A percentile compares a stretch with the other conserved stretches of the same genome.
Conservation (phyloP, 2,797 vertebrate species). For the Gymnoscopelus braueri region DNA sequence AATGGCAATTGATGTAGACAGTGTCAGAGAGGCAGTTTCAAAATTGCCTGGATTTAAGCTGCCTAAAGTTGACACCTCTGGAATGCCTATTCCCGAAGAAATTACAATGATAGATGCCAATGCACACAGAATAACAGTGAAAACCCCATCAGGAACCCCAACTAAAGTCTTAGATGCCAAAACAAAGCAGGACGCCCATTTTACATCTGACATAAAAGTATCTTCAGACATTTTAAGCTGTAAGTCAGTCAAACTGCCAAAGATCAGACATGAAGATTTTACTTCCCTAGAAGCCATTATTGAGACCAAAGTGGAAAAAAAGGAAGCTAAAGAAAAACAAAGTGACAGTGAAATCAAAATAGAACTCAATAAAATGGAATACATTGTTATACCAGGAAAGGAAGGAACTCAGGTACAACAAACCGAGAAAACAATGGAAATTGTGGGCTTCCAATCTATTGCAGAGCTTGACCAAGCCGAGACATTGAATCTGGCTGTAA, state of each 20-base stretch:
- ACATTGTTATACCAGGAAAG: slow-evolving; percentile 48
- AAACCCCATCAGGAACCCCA: slow-evolving; percentile 62
- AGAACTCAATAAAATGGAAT: slow-evolving; percentile 60
- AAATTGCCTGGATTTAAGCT: slow-evolving; percentile 82
- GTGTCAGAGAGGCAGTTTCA: slow-evolving; percentile 82
- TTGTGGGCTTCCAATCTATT: slow-evolving; percentile 9
- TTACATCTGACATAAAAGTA: slow-evolving; percentile 38
- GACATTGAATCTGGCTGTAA: not conserved
- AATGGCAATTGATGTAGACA: slow-evolving; percentile 77
- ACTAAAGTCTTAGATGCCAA: slow-evolving; percentile 69
- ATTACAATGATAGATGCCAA: slow-evolving; percentile 80
- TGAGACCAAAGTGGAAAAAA: slow-evolving; percentile 55
- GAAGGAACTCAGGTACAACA: slow-evolving; percentile 19
- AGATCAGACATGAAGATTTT: slow-evolving; percentile 51
- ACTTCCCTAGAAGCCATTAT: slow-evolving; percentile 50
- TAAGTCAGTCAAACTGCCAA: slow-evolving; percentile 66
- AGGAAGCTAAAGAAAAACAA: slow-evolving; percentile 38
- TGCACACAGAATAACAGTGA: slow-evolving; percentile 77
- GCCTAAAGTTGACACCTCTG: slow-evolving; percentile 76
- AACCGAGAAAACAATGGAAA: slow-evolving; percentile 24
- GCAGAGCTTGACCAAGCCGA: not conserved
- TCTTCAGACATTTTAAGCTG: slow-evolving; percentile 52
- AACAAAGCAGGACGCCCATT: slow-evolving; percentile 55
- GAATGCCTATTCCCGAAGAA: slow-evolving; percentile 77
- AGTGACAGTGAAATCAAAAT: slow-evolving; percentile 44